Evolutionary conservation across 2,113 vertebrate species (phyloP).

Genomic region (Dolichallabes microphthalmus): DNA sequence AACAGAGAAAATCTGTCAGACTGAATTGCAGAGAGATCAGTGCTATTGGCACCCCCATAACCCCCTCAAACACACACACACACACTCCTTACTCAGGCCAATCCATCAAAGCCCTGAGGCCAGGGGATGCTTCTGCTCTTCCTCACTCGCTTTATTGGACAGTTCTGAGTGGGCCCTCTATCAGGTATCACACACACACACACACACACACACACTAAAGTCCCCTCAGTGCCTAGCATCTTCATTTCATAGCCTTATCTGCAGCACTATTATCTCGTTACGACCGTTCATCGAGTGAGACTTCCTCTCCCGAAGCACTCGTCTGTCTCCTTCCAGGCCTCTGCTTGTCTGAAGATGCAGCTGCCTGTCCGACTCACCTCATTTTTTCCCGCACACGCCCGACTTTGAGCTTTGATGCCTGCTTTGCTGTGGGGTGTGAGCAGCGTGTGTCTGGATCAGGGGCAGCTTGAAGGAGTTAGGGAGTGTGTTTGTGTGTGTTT

Average conservation of each 20-base stretch:
- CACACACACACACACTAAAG: constrained; percentile 57
- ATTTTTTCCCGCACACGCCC: constrained; percentile 31
- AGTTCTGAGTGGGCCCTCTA: constrained; percentile 57
- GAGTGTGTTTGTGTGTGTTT: constrained; percentile 42
- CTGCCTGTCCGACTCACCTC: constrained; percentile 35
- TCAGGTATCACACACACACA: constrained; percentile 54
- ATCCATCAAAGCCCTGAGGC: constrained; percentile 67
- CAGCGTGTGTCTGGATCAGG: constrained; percentile 36
- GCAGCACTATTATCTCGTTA: constrained; percentile 38
- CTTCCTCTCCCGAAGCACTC: constrained; percentile 27
- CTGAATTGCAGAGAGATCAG: constrained; percentile 54
- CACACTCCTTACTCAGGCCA: constrained; percentile 61
- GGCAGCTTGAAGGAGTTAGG: constrained; percentile 50
- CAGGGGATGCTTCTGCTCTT: constrained; percentile 59
- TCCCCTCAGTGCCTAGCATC: background rate
- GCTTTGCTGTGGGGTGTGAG: constrained; percentile 38
- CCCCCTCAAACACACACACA: constrained; percentile 30
- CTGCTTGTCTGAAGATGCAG: constrained; percentile 29
- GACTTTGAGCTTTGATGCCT: constrained; percentile 42
- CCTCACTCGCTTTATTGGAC: constrained; percentile 71
- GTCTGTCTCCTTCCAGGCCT: constrained; percentile 26
- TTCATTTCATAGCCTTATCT: constrained; percentile 28
- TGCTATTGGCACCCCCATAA: constrained; percentile 59
- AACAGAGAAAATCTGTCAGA: constrained; percentile 62
- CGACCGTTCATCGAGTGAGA: constrained; percentile 33